A percentile compares a stretch with the other conserved stretches of the same genome.
Evolutionary conservation across 1,140 invertebrate species (phyloP).

Genomic region (Penaeus japonicus): DNA sequence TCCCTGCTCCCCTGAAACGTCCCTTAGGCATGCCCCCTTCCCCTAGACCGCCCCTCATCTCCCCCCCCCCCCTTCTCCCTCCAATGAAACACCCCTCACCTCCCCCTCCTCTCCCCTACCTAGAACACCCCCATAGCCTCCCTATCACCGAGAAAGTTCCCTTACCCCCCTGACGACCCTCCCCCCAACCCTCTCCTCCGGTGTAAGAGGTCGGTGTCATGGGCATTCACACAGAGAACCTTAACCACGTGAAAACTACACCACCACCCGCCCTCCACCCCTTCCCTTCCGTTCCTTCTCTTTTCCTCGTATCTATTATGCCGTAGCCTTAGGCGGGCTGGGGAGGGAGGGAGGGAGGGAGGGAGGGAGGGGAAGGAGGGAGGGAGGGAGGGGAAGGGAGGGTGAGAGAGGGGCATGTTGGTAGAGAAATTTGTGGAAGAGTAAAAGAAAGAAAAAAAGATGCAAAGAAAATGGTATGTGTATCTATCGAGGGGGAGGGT

Average conservation of each 20-base stretch:
- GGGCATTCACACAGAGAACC: too few species aligned
- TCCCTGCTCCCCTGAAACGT: not conserved
- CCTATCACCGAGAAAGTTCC: too few species aligned
- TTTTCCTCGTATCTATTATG: too few species aligned
- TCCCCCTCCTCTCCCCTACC: too few species aligned
- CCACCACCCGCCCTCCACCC: too few species aligned
- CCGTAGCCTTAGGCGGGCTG: too few species aligned
- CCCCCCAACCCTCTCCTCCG: too few species aligned
- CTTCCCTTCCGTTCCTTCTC: too few species aligned
- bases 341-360: not conserved
- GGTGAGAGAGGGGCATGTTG: not conserved
- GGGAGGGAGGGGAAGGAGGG: not conserved
- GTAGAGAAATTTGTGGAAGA: not conserved
- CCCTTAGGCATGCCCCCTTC: not conserved
- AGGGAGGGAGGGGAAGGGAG: not conserved
- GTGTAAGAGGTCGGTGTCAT: too few species aligned
- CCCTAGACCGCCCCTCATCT: not conserved
- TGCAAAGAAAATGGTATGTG: not conserved
- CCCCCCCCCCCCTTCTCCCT: not conserved
- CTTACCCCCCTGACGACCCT: too few species aligned
- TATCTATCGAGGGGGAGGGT: not conserved
- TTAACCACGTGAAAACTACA: too few species aligned
- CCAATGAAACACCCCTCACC: not conserved
- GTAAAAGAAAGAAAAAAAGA: not conserved
- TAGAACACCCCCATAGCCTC: too few species aligned